Evolutionary conservation across 1,140 invertebrate genomes (phyloP).

Genomic region (Bombus confusus): DNA sequence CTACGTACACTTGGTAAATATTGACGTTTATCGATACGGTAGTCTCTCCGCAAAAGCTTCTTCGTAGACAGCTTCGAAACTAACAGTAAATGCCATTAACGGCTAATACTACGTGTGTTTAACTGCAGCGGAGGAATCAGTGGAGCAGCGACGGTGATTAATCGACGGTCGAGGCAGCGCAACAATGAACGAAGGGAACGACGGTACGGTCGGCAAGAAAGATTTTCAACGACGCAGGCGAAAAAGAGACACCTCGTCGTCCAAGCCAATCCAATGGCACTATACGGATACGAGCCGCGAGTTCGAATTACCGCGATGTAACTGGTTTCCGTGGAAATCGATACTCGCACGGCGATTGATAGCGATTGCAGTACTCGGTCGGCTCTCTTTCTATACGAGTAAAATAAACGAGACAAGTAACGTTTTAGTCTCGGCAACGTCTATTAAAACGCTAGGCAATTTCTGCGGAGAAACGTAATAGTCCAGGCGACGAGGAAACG

Average conservation of each 20-base stretch:
- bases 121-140: not conserved
- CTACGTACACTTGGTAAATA: not conserved
- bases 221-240: not conserved
- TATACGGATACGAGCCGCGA: conserved; percentile 36
- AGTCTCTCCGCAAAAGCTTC: too few relatives aligned
- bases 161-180: not conserved
- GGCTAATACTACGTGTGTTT: not conserved
- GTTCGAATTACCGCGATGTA: conserved; percentile 52
- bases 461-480: conserved; percentile 50
- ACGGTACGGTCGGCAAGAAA: not conserved
- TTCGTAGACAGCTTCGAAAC: not conserved
- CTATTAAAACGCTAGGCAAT: conserved; percentile 47
- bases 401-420: conserved; percentile 42
- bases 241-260: conserved; percentile 23
- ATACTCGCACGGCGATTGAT: conserved; percentile 51
- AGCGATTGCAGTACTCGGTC: conserved; percentile 6
- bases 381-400: conserved; percentile 25
- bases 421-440: not conserved
- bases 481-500: conserved; percentile 24
- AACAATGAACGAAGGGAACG: not conserved
- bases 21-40: not conserved
- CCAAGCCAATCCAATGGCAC: conserved; percentile 8
- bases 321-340: conserved; percentile 54
- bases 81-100: not conserved
- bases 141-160: too few relatives aligned